Conservation (phyloP, 2,888 invertebrate species). For the Bursaphelenchus okinawaensis region DNA sequence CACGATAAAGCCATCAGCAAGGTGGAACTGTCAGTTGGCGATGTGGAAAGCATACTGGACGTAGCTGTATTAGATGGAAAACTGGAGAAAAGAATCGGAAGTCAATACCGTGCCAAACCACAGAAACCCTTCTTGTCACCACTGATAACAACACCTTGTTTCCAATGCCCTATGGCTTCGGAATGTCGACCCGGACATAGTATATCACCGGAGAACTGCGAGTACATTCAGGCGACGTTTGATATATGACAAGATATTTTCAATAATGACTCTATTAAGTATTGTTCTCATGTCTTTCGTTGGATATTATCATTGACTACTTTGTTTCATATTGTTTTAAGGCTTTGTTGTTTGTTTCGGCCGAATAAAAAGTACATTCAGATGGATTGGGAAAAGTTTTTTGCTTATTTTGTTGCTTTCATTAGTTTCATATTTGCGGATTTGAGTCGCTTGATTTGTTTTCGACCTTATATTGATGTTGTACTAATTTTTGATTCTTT, state of each 20-base stretch:
- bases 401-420: too few species aligned
- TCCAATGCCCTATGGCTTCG: constrained; percentile 48
- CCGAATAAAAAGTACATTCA: too few species aligned
- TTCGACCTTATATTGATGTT: too few species aligned
- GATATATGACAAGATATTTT: too few species aligned
- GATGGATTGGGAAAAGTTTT: too few species aligned
- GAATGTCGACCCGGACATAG: constrained; percentile 51
- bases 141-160: constrained; percentile 45
- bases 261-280: too few species aligned
- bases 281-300: neutral
- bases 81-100: constrained; percentile 37
- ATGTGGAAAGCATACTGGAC: constrained; percentile 33
- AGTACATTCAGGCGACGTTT: constrained; percentile 31
- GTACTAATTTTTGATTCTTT: too few species aligned
- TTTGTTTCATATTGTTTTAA: too few species aligned
- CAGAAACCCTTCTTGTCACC: neutral
- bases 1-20: constrained; percentile 28
- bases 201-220: constrained; percentile 52
- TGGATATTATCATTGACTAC: too few species aligned
- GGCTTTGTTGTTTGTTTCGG: too few species aligned
- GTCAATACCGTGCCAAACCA: constrained; percentile 22
- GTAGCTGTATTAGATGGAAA: constrained; percentile 49
- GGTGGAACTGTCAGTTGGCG: constrained; percentile 21
- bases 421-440: too few species aligned
- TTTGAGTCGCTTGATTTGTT: too few species aligned